Conservation (phyloP, 2,113 vertebrate genomes). For the Dicaeum eximium region DNA sequence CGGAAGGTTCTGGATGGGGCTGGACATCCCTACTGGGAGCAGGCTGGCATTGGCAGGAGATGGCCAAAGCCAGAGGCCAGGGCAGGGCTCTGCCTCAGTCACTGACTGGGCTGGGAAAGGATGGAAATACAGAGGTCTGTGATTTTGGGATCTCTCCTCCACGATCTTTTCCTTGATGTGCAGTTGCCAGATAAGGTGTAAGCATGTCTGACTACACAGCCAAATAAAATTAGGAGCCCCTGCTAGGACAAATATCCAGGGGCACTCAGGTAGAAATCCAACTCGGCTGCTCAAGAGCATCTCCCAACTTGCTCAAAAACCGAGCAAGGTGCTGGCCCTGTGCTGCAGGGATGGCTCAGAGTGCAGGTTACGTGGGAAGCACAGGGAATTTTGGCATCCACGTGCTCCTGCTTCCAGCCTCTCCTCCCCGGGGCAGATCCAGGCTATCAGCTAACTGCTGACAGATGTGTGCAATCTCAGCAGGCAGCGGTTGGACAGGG, state of each 20-base stretch:
- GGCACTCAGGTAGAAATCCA: not conserved
- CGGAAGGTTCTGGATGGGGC: accelerated
- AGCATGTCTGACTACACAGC: not conserved
- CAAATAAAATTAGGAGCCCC: not conserved
- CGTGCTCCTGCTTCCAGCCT: not conserved
- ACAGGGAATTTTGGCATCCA: not conserved
- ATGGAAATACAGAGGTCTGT: not conserved
- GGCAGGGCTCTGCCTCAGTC: not conserved
- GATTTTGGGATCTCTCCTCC: not conserved
- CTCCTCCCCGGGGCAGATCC: not conserved
- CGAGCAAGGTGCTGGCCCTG: not conserved
- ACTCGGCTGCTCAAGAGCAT: accelerated
- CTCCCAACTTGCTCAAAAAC: not conserved
- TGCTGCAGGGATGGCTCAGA: not conserved
- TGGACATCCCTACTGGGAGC: not conserved
- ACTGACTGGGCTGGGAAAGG: not conserved
- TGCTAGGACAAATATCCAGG: not conserved
- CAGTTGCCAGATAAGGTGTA: not conserved
- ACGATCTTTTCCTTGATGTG: not conserved
- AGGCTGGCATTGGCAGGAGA: not conserved
- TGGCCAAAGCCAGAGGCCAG: not conserved
- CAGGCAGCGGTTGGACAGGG: not conserved
- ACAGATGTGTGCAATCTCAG: conserved; percentile 5
- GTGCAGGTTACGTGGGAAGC: not conserved
- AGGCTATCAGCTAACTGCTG: conserved; percentile 12